These are phyloP conservation scores for Rhopalosiphum padi DNA, from an alignment of 1,140 invertebrate species.

Conservation along the genomic window DNA sequence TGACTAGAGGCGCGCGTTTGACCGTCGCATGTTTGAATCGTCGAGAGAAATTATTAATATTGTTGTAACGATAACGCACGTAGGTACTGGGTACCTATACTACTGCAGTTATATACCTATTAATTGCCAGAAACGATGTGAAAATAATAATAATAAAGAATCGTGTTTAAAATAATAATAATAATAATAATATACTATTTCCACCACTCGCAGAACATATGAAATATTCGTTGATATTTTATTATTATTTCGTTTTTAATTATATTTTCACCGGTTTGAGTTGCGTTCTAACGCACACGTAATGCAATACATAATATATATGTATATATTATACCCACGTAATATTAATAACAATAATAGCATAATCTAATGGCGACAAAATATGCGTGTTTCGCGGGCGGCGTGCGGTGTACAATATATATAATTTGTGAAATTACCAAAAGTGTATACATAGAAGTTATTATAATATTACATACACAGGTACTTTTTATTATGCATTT, in stretches of 20 bases:
- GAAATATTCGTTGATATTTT: conserved; percentile 8
- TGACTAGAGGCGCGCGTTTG: neutral
- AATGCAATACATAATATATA: neutral
- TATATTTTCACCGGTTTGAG: conserved; percentile 14
- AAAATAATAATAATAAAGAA: neutral
- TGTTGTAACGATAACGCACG: neutral
- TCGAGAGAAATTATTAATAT: neutral
- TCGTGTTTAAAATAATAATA: conserved; percentile 14
- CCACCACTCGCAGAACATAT: neutral
- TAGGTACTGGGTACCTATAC: neutral
- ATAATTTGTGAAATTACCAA: conserved; percentile 16
- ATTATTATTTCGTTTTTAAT: conserved; percentile 5
- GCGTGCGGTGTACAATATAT: neutral
- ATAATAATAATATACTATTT: conserved; percentile 7
- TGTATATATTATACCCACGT: neutral
- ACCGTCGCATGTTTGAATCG: neutral
- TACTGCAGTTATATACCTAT: neutral
- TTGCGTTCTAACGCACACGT: neutral
- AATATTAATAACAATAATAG: conserved; percentile 11
- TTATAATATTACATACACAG: neutral
- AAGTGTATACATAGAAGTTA: neutral
- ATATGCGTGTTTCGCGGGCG: conserved; percentile 18
- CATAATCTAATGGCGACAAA: conserved; percentile 25
- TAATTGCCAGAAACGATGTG: neutral
- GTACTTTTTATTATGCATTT: neutral